Conservation (phyloP, 2,888 invertebrate genomes). For the Eupsilia transversa region DNA sequence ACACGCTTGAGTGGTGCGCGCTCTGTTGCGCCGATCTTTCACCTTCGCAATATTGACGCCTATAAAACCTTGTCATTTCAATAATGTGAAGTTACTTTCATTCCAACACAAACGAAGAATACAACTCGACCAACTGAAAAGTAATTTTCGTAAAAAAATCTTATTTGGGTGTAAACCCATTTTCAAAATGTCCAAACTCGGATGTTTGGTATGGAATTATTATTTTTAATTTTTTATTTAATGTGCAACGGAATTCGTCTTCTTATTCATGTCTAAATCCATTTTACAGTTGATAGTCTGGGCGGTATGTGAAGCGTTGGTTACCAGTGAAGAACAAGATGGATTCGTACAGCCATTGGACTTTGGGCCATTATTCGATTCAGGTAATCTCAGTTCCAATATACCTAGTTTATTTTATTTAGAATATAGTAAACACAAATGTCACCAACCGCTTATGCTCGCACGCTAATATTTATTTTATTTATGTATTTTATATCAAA, state of each 20-base stretch:
- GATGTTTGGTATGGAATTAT: conserved; percentile 82
- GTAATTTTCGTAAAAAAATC: conserved; percentile 72
- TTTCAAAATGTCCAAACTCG: conserved; percentile 81
- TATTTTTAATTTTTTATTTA: conserved; percentile 23
- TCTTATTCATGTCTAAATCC: conserved; percentile 41
- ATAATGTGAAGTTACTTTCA: conserved; percentile 89
- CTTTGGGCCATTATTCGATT: conserved; percentile 89
- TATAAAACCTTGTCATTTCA: conserved; percentile 90
- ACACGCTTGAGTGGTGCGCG: conserved; percentile 88
- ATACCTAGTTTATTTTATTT: conserved; percentile 4
- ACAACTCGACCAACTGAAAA: conserved; percentile 81
- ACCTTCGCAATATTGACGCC: conserved; percentile 90
- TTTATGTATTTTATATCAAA: conserved; percentile 58
- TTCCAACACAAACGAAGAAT: conserved; percentile 86
- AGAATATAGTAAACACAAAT: conserved; percentile 10
- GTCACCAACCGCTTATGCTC: conserved; percentile 65
- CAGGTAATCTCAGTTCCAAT: conserved; percentile 80
- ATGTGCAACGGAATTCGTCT: background rate
- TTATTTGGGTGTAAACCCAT: conserved; percentile 86
- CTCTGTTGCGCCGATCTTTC: conserved; percentile 89
- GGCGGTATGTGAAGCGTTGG: conserved; percentile 84
- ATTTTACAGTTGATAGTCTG: conserved; percentile 86
- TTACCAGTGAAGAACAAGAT: conserved; percentile 79
- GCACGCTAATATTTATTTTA: conserved; percentile 63
- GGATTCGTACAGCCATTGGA: conserved; percentile 90